Evolutionary conservation across 1,140 invertebrate species (phyloP).

Genomic region (Pseudobourletiella spinata): DNA sequence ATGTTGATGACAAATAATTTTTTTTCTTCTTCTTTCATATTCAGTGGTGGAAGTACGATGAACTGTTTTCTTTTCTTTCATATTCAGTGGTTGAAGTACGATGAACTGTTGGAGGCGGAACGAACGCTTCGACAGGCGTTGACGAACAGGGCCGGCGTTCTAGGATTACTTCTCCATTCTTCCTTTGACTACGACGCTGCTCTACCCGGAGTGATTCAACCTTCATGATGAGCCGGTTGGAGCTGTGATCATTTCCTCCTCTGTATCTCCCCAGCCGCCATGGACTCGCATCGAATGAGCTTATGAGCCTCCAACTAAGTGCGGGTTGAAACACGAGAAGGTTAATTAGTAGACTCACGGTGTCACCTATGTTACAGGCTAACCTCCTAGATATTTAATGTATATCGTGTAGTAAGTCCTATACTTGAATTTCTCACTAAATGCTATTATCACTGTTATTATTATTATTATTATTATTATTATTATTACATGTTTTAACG

Average conservation of each 20-base stretch:
- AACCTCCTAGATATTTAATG: too few species aligned
- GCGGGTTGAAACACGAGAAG: too few species aligned
- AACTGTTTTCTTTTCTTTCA: slow-evolving; percentile 47
- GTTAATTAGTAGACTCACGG: not conserved
- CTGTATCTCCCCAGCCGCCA: not conserved
- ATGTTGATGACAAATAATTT: not conserved
- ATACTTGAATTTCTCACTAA: too few species aligned
- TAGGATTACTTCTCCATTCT: slow-evolving; percentile 87
- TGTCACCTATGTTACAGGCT: too few species aligned
- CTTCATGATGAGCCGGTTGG: too few species aligned
- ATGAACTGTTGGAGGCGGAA: slow-evolving; percentile 92
- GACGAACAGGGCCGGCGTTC: slow-evolving; percentile 76
- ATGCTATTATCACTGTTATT: too few species aligned
- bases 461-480: too few species aligned
- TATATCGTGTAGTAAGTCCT: too few species aligned
- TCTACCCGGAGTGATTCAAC: slow-evolving; percentile 42
- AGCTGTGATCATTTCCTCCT: not conserved
- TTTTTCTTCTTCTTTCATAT: slow-evolving; percentile 28
- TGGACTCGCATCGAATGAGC: slow-evolving; percentile 2
- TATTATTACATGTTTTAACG: too few species aligned
- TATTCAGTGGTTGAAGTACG: slow-evolving; percentile 79
- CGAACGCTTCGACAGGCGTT: slow-evolving; percentile 75
- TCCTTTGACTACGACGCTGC: slow-evolving; percentile 88
- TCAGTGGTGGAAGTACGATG: slow-evolving; percentile 88
- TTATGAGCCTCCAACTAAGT: slow-evolving; percentile 7